phyloP scores from a whole-genome alignment of 2,888 invertebrate species.

The Phortica magna region DNA sequence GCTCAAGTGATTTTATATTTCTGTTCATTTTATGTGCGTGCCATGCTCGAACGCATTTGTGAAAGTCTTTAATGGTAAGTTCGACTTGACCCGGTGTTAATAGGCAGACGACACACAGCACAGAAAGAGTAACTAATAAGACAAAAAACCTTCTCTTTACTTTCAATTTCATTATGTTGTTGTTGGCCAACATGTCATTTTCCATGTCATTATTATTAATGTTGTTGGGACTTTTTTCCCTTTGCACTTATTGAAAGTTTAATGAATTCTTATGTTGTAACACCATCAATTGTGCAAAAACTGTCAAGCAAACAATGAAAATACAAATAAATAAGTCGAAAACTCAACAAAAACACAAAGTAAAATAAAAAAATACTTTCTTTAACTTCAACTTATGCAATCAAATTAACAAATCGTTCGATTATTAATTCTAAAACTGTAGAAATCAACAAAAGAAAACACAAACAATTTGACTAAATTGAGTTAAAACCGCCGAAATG shows the following conservation, averaged over 20 bases:
- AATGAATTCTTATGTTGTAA: no score
- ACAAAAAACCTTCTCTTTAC: not conserved
- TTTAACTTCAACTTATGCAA: constrained; percentile 1
- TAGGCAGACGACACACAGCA: not conserved
- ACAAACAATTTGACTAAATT: not conserved
- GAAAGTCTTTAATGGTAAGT: constrained; percentile 12
- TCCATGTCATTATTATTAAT: not conserved
- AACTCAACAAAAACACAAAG: not conserved
- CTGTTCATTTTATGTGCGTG: constrained; percentile 2
- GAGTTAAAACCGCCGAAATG: not conserved
- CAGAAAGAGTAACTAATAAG: not conserved
- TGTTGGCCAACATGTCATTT: not conserved
- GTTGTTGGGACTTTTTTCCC: not conserved
- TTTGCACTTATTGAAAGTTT: not conserved
- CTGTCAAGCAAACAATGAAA: not conserved
- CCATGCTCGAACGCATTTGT: constrained; percentile 19
- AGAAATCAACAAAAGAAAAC: not conserved
- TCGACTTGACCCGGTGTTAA: not conserved
- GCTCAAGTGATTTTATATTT: not conserved
- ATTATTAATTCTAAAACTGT: constrained; percentile 11
- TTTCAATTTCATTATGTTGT: constrained; percentile 1
- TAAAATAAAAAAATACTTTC: not conserved
- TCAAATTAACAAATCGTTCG: not conserved
- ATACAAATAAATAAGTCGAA: not conserved
- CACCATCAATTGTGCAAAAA: not conserved